Evolutionary conservation across 2,888 invertebrate species (phyloP).

Genomic region (Ypsolopha scabrella): DNA sequence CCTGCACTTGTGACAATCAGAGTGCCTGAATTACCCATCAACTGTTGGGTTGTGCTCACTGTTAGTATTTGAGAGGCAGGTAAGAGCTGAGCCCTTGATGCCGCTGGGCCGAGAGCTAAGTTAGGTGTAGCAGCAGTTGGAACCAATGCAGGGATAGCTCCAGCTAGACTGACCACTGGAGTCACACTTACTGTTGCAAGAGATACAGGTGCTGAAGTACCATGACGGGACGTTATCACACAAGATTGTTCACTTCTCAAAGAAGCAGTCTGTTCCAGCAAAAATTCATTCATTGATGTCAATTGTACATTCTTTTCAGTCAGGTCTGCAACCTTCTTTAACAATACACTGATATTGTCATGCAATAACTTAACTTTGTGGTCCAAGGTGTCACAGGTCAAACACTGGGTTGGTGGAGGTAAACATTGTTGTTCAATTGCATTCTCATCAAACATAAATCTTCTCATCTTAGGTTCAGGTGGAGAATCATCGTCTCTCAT

Average conservation of each 20-base stretch:
- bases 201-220: conserved; percentile 58
- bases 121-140: conserved; percentile 52
- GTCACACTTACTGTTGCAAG: conserved; percentile 62
- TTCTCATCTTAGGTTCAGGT: conserved; percentile 53
- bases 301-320: conserved; percentile 58
- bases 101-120: conserved; percentile 50
- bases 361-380: conserved; percentile 56
- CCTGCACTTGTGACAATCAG: conserved; percentile 64
- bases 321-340: conserved; percentile 55
- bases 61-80: conserved; percentile 60
- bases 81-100: conserved; percentile 53
- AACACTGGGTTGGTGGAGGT: conserved; percentile 31
- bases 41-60: conserved; percentile 61
- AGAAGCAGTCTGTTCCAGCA: conserved; percentile 52
- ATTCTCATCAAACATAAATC: conserved; percentile 43
- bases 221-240: conserved; percentile 60
- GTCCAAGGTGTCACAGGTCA: conserved; percentile 48
- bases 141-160: conserved; percentile 50
- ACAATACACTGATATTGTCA: conserved; percentile 59
- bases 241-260: conserved; percentile 52
- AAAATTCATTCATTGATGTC: conserved; percentile 63
- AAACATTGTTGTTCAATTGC: conserved; percentile 40
- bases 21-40: conserved; percentile 58
- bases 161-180: conserved; percentile 56
- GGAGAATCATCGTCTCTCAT: conserved; percentile 50